Evolutionary conservation across 2,113 vertebrate species (phyloP).

Genomic region (Psettodes erumei): DNA sequence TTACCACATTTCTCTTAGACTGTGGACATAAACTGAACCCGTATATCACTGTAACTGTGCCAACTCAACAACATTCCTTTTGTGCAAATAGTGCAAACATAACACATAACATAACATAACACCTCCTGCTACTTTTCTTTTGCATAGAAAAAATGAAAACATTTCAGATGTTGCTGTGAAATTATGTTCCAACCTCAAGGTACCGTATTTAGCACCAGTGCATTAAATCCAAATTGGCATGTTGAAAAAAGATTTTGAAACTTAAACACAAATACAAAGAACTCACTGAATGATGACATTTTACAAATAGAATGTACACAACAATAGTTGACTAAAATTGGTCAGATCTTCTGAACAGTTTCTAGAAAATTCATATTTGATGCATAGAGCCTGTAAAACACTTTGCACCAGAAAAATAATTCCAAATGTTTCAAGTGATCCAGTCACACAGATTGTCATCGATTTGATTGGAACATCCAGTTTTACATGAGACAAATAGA

Average conservation of each 20-base stretch:
- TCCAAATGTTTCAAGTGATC: constrained; percentile 41
- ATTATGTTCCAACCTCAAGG: constrained; percentile 9
- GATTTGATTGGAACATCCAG: constrained; percentile 11
- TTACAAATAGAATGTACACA: background rate
- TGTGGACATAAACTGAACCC: constrained; percentile 13
- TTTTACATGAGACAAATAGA: constrained; percentile 45
- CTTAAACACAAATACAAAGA: background rate
- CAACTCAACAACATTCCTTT: constrained; percentile 53
- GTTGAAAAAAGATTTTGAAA: background rate
- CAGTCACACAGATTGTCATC: constrained; percentile 59
- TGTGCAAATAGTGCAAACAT: constrained; percentile 31
- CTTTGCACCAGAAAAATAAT: constrained; percentile 6
- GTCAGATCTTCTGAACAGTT: background rate
- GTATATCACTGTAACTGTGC: constrained; percentile 44
- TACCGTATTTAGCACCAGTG: background rate
- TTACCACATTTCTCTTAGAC: constrained; percentile 25
- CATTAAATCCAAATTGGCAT: background rate
- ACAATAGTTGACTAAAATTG: background rate
- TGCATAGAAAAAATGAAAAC: constrained; percentile 66
- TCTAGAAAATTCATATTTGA: background rate
- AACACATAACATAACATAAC: constrained; percentile 3
- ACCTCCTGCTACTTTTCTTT: background rate
- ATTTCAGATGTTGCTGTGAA: constrained; percentile 2
- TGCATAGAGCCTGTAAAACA: background rate
- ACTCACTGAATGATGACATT: background rate